phyloP scores from a whole-genome alignment of 2,797 vertebrate species.

The Allobates femoralis region DNA sequence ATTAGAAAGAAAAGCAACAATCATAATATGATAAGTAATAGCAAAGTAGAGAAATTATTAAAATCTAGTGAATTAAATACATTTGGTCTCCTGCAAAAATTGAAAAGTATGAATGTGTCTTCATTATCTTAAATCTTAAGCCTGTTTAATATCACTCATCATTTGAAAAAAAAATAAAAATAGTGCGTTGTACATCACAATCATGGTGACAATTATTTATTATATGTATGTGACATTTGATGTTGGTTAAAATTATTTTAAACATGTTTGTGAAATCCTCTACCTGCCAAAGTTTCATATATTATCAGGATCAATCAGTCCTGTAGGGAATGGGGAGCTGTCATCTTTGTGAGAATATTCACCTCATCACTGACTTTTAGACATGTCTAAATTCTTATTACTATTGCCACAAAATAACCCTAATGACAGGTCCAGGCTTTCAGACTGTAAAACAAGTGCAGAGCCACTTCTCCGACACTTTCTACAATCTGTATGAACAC shows the following conservation, averaged over 20 bases:
- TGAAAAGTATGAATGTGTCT: too few relatives aligned
- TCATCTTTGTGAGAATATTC: slow-evolving; percentile 81
- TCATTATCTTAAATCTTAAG: too few relatives aligned
- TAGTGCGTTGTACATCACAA: too few relatives aligned
- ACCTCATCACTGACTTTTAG: slow-evolving; percentile 83
- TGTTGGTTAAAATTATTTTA: neutral
- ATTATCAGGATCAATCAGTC: slow-evolving; percentile 69
- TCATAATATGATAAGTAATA: neutral
- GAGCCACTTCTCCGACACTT: slow-evolving; percentile 82
- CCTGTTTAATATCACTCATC: neutral
- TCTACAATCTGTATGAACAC: slow-evolving; percentile 81
- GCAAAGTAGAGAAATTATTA: too few relatives aligned
- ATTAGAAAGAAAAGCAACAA: neutral
- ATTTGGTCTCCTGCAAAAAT: too few relatives aligned
- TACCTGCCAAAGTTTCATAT: neutral
- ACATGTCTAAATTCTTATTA: slow-evolving; percentile 80
- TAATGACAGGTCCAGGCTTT: slow-evolving; percentile 82
- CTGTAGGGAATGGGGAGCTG: slow-evolving; percentile 77
- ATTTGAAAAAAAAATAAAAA: neutral
- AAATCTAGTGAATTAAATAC: too few relatives aligned
- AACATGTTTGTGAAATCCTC: neutral
- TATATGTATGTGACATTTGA: neutral
- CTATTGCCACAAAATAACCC: slow-evolving; percentile 77
- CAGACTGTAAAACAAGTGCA: slow-evolving; percentile 82
- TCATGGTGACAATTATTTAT: neutral